Base-by-base conservation (phyloP, 53 echinoderm and acorn worm species). In the Hippasteria phrygiana region DNA sequence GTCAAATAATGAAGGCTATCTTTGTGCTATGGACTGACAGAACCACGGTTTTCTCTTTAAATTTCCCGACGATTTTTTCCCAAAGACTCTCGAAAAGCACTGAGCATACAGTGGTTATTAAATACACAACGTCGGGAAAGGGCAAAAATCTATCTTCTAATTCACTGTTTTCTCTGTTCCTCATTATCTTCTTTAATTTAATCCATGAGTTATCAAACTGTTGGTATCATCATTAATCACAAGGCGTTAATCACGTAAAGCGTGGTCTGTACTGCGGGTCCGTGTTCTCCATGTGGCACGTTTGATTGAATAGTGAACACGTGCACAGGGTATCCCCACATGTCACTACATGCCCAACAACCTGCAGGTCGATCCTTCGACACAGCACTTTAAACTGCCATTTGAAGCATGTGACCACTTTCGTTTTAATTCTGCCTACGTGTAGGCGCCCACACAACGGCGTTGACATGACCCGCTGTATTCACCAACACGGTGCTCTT, bases 321-420 rank as follows among this genome's bases (percentile, higher is more conserved):
- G 72, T 72, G 72, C 27, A 35, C 5, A 50, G 85, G 70, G 53
- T 64, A 71, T 85, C 70, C 71, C 54, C 51, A 71, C 84, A 70
- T 84, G 85, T 71, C 85, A 69, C 16, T 85, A 71, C 85, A 71
- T 85, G 85, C 85, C 85, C 51, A 1, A 4, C 73, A 35, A 43
- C 4, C 39, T 33, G 10, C 14, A n/a, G 2, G 55, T 18, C 78
- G 8, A 55, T 32, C 78, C 37, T 74, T 5, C 47, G 42, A 1
- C 29, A 31, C 50, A 59, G 12, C 33, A 53, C 38, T 12, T 17
- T 62, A 22, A 56, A 36, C 55, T 37, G 37, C 64, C 64, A 78
- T 28, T 62, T 32, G 46, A 67, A 83, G 85, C 85, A 85, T 85
- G 85, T 85, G 85, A 85, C 85, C 51, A 32, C 34, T 70, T 85